Evolutionary conservation across 2,797 vertebrate genomes (phyloP), one percentile per base, ranked within the genome.

Genomic region (Leucoraja ocellata): DNA sequence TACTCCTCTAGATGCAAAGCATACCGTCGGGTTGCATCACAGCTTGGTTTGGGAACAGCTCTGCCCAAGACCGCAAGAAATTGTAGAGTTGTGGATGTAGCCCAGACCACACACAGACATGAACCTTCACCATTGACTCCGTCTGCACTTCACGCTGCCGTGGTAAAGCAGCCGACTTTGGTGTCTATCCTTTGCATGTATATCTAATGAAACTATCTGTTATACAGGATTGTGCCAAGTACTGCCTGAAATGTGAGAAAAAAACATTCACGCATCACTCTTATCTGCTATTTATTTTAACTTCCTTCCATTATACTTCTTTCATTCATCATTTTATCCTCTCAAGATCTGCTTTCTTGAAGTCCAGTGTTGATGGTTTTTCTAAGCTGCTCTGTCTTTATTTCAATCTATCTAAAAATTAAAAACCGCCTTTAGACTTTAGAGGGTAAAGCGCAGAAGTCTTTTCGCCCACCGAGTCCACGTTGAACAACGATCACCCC

Each of bases 271-370:
- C 68, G 61, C n/a, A 63, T 68, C 16, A 28, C 4, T 13, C 81
- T 84, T 86, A 63, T 86, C 83, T n/a, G 28, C 61, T 36, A 68
- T 2, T 9, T 23, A 21, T 68, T 88, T n/a, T 88, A 68, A 88
- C 63, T 63, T 88, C 16, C 16, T 88, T 88, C 28, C 6, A 88
- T 88, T 36, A 28, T 61, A 84, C n/a, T 84, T 13, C 54, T 84
- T 84, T 84, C 81, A 84, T 84, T 84, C 81, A 28, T 58, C 21
- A 83, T n/a, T 28, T 88, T 65, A 65, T 65, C 84, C 65, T 14
- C 0, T 68, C 84, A 68, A 36, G 36, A 36, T 36, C 61, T 68
- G n/a, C 28, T 65, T 63, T 36, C 63, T 88, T 68, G 14, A 88
- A 88, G 32, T 88, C 16, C 84, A 36, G 0, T 32, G 25, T 61